Evolutionary conservation across 2,113 vertebrate genomes (phyloP).

Genomic region (Plotosus lineatus): DNA sequence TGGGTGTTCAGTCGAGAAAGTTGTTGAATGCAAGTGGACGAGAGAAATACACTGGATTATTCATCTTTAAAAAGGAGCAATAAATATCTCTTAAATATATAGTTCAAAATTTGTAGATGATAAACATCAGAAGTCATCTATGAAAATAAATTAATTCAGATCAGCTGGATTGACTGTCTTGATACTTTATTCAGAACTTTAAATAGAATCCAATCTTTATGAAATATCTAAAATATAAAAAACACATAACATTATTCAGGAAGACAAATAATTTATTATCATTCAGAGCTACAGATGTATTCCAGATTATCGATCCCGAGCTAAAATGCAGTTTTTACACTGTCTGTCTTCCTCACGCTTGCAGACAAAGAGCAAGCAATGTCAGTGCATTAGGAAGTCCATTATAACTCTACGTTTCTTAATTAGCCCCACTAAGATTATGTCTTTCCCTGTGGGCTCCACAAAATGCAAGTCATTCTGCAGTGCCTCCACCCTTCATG

Average conservation of each 20-base stretch:
- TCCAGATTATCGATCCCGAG: conserved; percentile 13
- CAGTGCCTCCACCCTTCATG: conserved; percentile 49
- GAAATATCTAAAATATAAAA: neutral
- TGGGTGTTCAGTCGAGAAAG: neutral
- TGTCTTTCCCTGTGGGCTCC: conserved; percentile 37
- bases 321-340: conserved; percentile 25
- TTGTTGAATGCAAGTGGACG: neutral
- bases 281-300: neutral
- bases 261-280: neutral
- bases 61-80: neutral
- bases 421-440: conserved; percentile 62
- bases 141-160: neutral
- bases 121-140: neutral
- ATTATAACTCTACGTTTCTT: conserved; percentile 61
- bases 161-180: neutral
- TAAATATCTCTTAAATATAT: neutral
- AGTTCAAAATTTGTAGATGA: neutral
- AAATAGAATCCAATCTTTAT: neutral
- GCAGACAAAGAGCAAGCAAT: conserved; percentile 46
- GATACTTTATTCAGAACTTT: neutral
- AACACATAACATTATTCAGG: neutral
- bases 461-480: conserved; percentile 59
- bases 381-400: conserved; percentile 49
- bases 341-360: conserved; percentile 27
- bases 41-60: neutral